These are phyloP conservation scores for Carassius carassius DNA, from an alignment of 2,113 vertebrate genomes.

Conservation along the genomic window DNA sequence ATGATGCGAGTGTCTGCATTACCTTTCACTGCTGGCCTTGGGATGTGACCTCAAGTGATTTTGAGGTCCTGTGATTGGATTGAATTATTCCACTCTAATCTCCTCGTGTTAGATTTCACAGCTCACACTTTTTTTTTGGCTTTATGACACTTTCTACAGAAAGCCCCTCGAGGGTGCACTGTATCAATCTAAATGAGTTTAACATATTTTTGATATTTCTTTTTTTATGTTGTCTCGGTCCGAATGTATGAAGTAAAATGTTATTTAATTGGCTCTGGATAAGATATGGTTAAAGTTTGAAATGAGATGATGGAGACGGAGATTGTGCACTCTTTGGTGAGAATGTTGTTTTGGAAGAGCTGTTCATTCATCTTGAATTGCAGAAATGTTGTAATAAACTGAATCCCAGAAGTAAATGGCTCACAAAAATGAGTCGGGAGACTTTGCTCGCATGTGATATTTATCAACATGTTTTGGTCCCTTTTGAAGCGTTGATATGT, in stretches of 20 bases:
- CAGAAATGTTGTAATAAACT: not conserved
- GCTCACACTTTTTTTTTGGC: not conserved
- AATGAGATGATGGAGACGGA: not conserved
- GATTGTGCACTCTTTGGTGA: not conserved
- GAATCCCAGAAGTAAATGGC: not conserved
- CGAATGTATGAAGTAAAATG: not conserved
- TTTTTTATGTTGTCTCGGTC: not conserved
- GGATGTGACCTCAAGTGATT: conserved; percentile 40
- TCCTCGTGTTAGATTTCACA: not conserved
- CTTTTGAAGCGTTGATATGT: not conserved
- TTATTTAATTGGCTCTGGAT: not conserved
- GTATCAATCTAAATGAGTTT: not conserved
- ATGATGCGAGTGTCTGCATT: conserved; percentile 25
- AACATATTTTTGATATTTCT: not conserved
- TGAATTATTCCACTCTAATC: conserved; percentile 19
- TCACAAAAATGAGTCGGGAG: too few relatives aligned
- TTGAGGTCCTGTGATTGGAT: not conserved
- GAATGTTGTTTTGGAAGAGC: not conserved
- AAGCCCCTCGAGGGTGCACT: not conserved
- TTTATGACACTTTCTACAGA: not conserved
- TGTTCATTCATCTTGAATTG: not conserved
- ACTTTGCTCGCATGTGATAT: not conserved
- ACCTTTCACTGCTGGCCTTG: conserved; percentile 38
- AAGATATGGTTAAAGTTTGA: conserved; percentile 8
- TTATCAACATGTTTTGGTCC: not conserved